Evolutionary conservation across 2,888 invertebrate genomes (phyloP), one percentile per base, ranked within the genome.

Genomic region (Tribolium freemani): DNA sequence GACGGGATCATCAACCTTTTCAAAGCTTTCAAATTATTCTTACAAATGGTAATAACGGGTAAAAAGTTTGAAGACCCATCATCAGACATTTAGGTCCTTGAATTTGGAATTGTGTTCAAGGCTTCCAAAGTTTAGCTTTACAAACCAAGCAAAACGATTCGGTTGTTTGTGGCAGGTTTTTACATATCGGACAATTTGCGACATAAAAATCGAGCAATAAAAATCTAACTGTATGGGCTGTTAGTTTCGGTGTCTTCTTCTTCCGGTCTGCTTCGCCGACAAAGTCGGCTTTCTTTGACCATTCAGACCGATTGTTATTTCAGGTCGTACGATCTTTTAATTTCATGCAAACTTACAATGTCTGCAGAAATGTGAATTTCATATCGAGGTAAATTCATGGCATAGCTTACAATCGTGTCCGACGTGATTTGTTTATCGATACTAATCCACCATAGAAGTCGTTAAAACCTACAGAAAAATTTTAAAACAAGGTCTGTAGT

Each of bases 361-460:
- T n/a, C n/a, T n/a, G n/a, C n/a, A n/a, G 11, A 31, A 56, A 56
- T 56, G 30, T 31, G 21, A 56, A 31, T 56, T 38, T 30, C 56
- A 31, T 31, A 56, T 31, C 13, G 31, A 56, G 13, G 56, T 56
- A 56, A 56, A 56, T 56, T 26, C 38, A 13, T 56, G 56, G 11
- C 11, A 56, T 56, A 56, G 31, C 56, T 56, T 56, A 30, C 56
- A 9, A 56, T 56, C 38, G 56, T 56, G 38, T 56, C 38, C 31
- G 56, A 56, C 56, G 56, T 56, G 56, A 56, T 56, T 54, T 56
- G 56, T 56, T 56, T 56, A 31, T 38, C 38, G 31, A 10, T 31
- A 13, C 10, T 56, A 38, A 56, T 54, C 21, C 30, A 54, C 54
- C 54, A 30, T 54, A 54, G 13, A 38, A 31, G 56, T 56, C 56